A percentile compares a stretch with the other conserved stretches of the same genome.
These are phyloP conservation scores for Meteorus cinctellus DNA, from an alignment of 2,888 invertebrate genomes.

Conservation along the genomic window DNA sequence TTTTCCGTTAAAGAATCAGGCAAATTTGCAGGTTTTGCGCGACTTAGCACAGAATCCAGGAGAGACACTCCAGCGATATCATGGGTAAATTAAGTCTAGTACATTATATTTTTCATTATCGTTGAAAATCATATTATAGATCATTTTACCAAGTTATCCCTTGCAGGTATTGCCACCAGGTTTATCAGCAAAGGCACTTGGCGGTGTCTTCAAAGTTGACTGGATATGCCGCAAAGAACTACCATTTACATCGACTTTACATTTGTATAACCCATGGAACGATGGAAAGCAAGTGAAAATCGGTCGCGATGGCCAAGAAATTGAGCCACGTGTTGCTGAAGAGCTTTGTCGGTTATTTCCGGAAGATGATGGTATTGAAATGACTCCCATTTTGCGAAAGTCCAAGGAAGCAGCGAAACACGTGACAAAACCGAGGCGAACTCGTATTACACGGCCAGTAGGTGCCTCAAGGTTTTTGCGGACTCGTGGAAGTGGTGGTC, in stretches of 20 bases:
- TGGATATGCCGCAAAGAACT: conserved; percentile 98
- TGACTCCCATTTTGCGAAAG: conserved; percentile 89
- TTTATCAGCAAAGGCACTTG: conserved; percentile 91
- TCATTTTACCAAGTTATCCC: neutral
- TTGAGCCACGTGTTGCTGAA: conserved; percentile 95
- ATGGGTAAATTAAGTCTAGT: conserved; percentile 79
- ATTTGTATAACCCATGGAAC: conserved; percentile 98
- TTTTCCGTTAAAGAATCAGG: conserved; percentile 99
- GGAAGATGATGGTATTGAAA: conserved; percentile 92
- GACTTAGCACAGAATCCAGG: conserved; percentile 90
- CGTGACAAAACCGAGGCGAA: conserved; percentile 75
- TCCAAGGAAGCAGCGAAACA: conserved; percentile 88
- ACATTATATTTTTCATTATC: neutral
- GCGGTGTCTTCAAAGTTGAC: conserved; percentile 96
- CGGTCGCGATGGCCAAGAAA: conserved; percentile 98
- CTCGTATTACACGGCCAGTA: conserved; percentile 72
- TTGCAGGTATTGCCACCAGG: conserved; percentile 86
- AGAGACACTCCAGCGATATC: conserved; percentile 92
- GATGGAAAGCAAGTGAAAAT: conserved; percentile 99
- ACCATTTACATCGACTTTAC: conserved; percentile 92
- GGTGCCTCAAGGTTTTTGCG: conserved; percentile 66
- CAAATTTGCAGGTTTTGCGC: conserved; percentile 94
- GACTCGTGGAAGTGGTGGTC: conserved; percentile 64
- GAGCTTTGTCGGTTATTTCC: conserved; percentile 95
- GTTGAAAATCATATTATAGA: neutral